A percentile compares a stretch with the other conserved stretches of the same genome.
Evolutionary conservation across 2,113 vertebrate species (phyloP).

Genomic region (Delphinapterus leucas): DNA sequence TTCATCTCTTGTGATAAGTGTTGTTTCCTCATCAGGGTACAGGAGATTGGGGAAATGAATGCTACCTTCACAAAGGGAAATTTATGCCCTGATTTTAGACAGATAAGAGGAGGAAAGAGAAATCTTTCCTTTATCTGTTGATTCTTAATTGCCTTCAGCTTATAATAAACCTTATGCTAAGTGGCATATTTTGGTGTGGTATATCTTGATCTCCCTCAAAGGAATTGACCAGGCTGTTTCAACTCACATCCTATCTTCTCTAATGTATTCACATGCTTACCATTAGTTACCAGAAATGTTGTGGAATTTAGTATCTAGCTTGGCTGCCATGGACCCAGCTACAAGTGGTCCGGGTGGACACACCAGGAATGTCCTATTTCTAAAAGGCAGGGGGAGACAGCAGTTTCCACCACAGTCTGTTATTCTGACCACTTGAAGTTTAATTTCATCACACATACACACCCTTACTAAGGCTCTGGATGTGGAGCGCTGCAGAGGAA

Average conservation of each 20-base stretch:
- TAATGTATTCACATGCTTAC: neutral
- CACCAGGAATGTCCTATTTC: neutral
- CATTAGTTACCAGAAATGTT: no score
- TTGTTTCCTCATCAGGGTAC: neutral
- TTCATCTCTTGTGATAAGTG: neutral
- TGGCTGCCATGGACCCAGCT: neutral
- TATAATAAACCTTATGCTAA: neutral
- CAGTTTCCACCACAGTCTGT: no score
- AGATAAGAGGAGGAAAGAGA: neutral
- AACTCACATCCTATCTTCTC: neutral
- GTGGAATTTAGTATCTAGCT: neutral
- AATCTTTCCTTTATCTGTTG: neutral
- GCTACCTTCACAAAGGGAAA: neutral
- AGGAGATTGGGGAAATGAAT: neutral
- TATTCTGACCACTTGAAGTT: neutral
- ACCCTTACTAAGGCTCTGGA: fast-evolving
- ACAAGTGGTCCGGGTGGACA: neutral
- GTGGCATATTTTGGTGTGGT: neutral
- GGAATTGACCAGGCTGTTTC: neutral
- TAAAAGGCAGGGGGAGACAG: neutral
- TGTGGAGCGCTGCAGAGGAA: neutral
- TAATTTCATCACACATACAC: neutral
- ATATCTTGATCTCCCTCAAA: neutral
- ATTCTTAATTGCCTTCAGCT: neutral
- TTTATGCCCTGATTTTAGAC: neutral